These are phyloP conservation scores for Boulengerochromis microlepis DNA, from an alignment of 2,113 vertebrate species.

Conservation along the genomic window DNA sequence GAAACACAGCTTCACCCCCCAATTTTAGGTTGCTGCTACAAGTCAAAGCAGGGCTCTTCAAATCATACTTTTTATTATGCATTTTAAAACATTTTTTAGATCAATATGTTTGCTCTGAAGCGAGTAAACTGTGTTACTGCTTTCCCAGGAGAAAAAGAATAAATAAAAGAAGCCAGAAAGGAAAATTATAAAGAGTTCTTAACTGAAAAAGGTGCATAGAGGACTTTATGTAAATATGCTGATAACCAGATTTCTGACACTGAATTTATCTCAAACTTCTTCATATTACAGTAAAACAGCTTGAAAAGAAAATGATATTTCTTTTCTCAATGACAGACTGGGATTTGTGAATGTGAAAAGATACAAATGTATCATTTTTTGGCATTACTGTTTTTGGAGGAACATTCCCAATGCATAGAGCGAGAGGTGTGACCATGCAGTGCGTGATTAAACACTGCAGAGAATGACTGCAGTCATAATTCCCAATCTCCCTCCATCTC, in stretches of 20 bases:
- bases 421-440: background rate
- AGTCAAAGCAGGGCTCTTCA: background rate
- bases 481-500: slow-evolving; percentile 54
- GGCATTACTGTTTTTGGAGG: background rate
- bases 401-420: background rate
- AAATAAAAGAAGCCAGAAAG: background rate
- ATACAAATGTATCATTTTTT: background rate
- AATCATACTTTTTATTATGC: background rate
- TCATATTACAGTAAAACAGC: background rate
- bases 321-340: background rate
- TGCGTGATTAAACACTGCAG: slow-evolving; percentile 4
- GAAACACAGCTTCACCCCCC: slow-evolving; percentile 36
- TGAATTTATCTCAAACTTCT: background rate
- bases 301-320: background rate
- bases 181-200: background rate
- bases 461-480: slow-evolving; percentile 47
- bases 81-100: background rate
- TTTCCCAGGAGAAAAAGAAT: background rate
- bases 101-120: background rate
- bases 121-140: background rate
- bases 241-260: background rate
- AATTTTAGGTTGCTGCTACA: slow-evolving; percentile 23
- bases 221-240: background rate
- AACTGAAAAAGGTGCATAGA: background rate
- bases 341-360: background rate